These are phyloP conservation scores for Petrolisthes manimaculis DNA, from an alignment of 2,888 invertebrate species.

Conservation along the genomic window DNA sequence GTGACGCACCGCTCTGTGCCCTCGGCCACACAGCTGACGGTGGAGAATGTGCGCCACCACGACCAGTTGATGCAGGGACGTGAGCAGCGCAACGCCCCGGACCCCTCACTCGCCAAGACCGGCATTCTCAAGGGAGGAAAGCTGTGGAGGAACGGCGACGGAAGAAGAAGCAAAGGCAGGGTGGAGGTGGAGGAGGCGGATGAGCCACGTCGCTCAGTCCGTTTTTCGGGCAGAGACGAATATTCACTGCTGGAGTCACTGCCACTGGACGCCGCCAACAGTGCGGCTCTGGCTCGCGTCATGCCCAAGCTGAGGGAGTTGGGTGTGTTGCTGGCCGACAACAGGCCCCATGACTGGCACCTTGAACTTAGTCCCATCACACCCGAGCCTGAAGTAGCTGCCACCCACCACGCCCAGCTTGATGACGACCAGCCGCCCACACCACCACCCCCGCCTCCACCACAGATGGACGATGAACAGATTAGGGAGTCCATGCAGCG, in stretches of 20 bases:
- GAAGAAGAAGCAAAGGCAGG: constrained; percentile 30
- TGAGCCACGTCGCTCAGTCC: constrained; percentile 54
- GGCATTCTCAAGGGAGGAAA: constrained; percentile 85
- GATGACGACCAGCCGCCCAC: constrained; percentile 22
- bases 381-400: constrained; percentile 32
- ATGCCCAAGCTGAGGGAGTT: constrained; percentile 54
- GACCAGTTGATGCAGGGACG: constrained; percentile 64
- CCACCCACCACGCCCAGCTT: not conserved
- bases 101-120: constrained; percentile 69
- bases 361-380: constrained; percentile 52
- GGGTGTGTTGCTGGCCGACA: constrained; percentile 49
- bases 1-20: constrained; percentile 55
- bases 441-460: constrained; percentile 35
- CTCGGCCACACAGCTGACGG: constrained; percentile 49
- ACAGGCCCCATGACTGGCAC: constrained; percentile 50
- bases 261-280: constrained; percentile 51
- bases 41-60: constrained; percentile 64
- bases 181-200: constrained; percentile 57
- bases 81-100: constrained; percentile 33
- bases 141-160: constrained; percentile 78
- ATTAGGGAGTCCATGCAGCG: constrained; percentile 63
- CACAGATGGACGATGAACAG: constrained; percentile 64
- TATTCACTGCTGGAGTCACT: constrained; percentile 58
- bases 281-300: constrained; percentile 47
- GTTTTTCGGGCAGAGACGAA: constrained; percentile 64